Evolutionary conservation across 2,888 invertebrate species (phyloP).

Genomic region (Microctonus aethiopoides): DNA sequence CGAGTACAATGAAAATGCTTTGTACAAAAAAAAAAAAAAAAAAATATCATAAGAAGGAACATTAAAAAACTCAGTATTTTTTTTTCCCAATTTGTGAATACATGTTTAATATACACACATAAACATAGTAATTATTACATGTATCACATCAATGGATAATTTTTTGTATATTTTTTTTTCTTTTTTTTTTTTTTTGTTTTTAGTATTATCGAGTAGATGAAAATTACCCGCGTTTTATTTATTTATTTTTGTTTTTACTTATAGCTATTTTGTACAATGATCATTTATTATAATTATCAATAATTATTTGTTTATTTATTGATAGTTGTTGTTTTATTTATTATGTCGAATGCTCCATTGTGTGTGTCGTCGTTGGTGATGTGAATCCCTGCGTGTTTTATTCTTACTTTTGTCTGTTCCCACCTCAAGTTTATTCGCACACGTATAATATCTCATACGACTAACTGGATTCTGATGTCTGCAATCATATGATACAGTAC

Average conservation of each 20-base stretch:
- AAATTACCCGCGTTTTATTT: constrained; percentile 41
- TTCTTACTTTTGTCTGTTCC: constrained; percentile 53
- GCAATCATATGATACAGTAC: constrained; percentile 57
- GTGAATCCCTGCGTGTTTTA: constrained; percentile 43
- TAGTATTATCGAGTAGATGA: constrained; percentile 41
- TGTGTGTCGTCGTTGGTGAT: constrained; percentile 20
- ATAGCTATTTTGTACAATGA: constrained; percentile 52
- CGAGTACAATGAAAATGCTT: constrained; percentile 46
- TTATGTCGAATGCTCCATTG: constrained; percentile 24
- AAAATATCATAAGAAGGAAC: constrained; percentile 8
- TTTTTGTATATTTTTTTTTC: constrained; percentile 19
- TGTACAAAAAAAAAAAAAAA: constrained; percentile 50
- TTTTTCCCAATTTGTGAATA: neutral
- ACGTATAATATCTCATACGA: constrained; percentile 56
- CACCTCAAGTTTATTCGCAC: constrained; percentile 50
- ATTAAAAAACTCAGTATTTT: constrained; percentile 5
- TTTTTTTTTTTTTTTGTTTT: constrained; percentile 20
- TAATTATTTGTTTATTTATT: constrained; percentile 33
- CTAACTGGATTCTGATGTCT: constrained; percentile 59
- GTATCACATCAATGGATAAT: constrained; percentile 35
- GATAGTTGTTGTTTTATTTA: neutral
- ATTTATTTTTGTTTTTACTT: constrained; percentile 43
- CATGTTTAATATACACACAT: constrained; percentile 28
- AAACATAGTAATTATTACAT: constrained; percentile 38
- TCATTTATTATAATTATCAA: constrained; percentile 45